Evolutionary conservation across 53 echinoderm and acorn worm genomes (phyloP).

Genomic region (Temnopleurus reevesii): DNA sequence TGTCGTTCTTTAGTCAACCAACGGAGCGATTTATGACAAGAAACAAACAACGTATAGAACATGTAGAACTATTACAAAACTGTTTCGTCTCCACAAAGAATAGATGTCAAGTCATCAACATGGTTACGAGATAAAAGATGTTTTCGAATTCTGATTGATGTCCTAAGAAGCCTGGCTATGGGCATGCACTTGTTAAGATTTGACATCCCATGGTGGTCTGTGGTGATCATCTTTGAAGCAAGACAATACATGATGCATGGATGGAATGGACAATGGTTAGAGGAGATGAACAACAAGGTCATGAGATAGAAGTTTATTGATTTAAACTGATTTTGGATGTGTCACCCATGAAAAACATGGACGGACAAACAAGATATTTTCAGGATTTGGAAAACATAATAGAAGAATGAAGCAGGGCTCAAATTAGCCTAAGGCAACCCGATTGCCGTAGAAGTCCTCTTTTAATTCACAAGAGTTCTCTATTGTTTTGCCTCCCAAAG

Average conservation of each 20-base stretch:
- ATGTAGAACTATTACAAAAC: constrained; percentile 14
- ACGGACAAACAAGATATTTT: no score
- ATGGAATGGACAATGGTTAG: no score
- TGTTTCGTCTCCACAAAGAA: background rate
- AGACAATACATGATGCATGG: background rate
- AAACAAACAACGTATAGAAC: constrained; percentile 4
- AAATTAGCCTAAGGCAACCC: no score
- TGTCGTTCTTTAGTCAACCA: background rate
- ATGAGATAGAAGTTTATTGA: constrained; percentile 17
- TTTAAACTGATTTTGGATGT: constrained; percentile 4
- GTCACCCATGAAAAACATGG: no score
- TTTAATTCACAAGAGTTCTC: no score
- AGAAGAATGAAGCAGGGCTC: no score
- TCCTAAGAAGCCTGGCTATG: background rate
- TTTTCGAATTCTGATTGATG: constrained; percentile 1
- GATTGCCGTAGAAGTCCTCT: no score
- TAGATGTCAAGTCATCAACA: background rate
- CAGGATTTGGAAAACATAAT: no score
- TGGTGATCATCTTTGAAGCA: background rate
- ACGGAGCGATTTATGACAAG: constrained; percentile 7
- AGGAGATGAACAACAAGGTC: no score
- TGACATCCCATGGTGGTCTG: background rate
- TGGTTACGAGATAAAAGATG: constrained; percentile 29
- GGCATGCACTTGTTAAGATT: background rate
- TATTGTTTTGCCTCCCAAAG: no score